These are phyloP conservation scores for Dynastes grantii DNA, from an alignment of 2,888 invertebrate species.

Conservation along the genomic window DNA sequence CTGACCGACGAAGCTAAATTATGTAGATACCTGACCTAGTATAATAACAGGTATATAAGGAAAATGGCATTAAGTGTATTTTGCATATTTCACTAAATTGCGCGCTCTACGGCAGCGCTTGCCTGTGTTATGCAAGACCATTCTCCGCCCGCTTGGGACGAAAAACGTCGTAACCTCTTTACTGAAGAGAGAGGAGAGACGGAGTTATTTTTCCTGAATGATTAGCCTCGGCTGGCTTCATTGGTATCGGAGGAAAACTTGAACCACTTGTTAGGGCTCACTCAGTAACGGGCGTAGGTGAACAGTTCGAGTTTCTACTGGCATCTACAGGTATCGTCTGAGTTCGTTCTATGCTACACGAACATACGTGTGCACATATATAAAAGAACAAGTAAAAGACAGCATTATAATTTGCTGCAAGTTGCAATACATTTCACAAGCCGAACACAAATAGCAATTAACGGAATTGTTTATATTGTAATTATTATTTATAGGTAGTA, in stretches of 20 bases:
- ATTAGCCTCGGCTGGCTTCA: conserved; percentile 26
- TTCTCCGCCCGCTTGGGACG: conserved; percentile 48
- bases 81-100: conserved; percentile 51
- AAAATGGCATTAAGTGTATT: conserved; percentile 50
- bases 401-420: conserved; percentile 49
- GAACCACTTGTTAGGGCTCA: conserved; percentile 53
- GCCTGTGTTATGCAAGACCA: conserved; percentile 45
- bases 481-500: conserved; percentile 43
- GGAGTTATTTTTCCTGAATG: conserved; percentile 28
- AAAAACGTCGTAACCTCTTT: conserved; percentile 54
- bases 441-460: conserved; percentile 43
- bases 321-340: conserved; percentile 14
- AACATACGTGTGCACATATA: conserved; percentile 3
- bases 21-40: conserved; percentile 49
- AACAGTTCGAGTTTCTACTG: conserved; percentile 32
- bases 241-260: conserved; percentile 33
- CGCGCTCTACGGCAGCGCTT: conserved; percentile 44
- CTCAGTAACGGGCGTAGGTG: conserved; percentile 42
- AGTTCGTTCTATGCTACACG: neutral
- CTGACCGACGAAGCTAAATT: conserved; percentile 42
- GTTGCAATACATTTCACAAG: conserved; percentile 36
- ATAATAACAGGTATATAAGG: conserved; percentile 50
- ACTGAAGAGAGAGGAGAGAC: conserved; percentile 30
- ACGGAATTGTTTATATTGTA: conserved; percentile 46
- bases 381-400: conserved; percentile 39